Conservation (phyloP, 2,113 vertebrate genomes). For the Scomber scombrus region DNA sequence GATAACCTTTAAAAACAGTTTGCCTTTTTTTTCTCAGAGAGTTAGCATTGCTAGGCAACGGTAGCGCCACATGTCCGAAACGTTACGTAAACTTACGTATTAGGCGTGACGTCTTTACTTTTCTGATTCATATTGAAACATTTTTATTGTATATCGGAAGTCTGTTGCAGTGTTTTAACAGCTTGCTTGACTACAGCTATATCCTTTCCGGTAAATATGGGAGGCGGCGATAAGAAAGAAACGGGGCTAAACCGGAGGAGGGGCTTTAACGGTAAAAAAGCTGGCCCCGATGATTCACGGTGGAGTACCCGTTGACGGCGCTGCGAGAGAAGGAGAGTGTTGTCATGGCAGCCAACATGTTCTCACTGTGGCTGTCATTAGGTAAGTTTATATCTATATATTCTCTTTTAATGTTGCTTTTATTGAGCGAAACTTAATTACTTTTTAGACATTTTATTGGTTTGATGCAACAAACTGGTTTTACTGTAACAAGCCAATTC, state of each 20-base stretch:
- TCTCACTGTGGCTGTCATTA: conserved; percentile 42
- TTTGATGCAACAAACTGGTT: not conserved
- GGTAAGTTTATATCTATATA: conserved; percentile 12
- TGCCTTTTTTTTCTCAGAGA: too few species aligned
- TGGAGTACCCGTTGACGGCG: conserved; percentile 1
- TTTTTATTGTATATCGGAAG: conserved; percentile 1
- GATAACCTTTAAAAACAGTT: too few species aligned
- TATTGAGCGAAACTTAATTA: not conserved
- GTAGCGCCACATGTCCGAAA: too few species aligned
- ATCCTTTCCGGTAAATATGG: conserved; percentile 37
- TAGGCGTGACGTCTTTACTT: too few species aligned
- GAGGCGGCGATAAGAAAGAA: conserved; percentile 31
- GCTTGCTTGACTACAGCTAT: not conserved
- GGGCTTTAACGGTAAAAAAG: conserved; percentile 4
- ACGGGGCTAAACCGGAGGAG: conserved; percentile 8
- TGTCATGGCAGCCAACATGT: not conserved
- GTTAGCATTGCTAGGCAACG: too few species aligned
- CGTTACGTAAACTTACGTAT: too few species aligned
- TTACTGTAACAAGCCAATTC: too few species aligned
- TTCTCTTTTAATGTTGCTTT: not conserved
- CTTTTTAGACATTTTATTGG: too few species aligned
- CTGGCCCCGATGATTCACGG: not conserved
- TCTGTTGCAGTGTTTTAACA: rapidly evolving
- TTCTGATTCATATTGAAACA: conserved; percentile 1
- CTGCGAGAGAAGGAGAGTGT: not conserved